Evolutionary conservation across 2,797 vertebrate species (phyloP), one percentile per base, ranked within the genome.

Genomic region (Perdix hodgsoniae): DNA sequence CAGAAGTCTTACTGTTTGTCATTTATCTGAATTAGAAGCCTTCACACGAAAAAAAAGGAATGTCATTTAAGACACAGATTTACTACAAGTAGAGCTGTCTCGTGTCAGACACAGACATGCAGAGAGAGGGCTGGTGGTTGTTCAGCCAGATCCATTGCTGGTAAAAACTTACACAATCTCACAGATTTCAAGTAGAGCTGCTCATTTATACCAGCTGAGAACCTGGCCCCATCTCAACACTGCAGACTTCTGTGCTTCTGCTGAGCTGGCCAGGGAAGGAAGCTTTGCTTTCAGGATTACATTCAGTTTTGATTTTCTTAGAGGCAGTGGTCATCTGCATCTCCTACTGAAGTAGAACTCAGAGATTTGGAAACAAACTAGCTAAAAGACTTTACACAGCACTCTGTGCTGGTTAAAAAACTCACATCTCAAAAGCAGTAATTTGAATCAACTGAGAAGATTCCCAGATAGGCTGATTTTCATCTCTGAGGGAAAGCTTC

Each of bases 391-490:
- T 73, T 35, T 11, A 79, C 0, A 37, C 50, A 23, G 56, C 65
- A 9, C 14, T 1, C 1, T 10, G 19, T n/a, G n/a, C n/a, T n/a
- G n/a, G n/a, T 74, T 86, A 67, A 94, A 93, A 59, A 75, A 26
- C 74, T 79, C 66, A 39, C 19, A 17, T 91, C 93, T 94, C 86
- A 86, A 37, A 86, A 65, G 81, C 81, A 90, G 14, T 31, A 16
- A 44, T 64, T 73, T 44, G n/a, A 81, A 92, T 73, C 85, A 81
- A 70, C 35, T 89, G 84, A 83, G 94, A 95, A 94, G 79, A 81
- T 47, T 95, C 88, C 86, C 84, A 83, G 73, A 72, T 56, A 72
- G 82, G 49, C 76, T 82, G 64, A 37, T 78, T 88, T 90, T 88
- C 56, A 64, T 61, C 85, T 86, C 42, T 6, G 35, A 66, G 71